These are phyloP conservation scores for Pristiophorus japonicus DNA, from an alignment of 2,113 vertebrate species.

Conservation along the genomic window DNA sequence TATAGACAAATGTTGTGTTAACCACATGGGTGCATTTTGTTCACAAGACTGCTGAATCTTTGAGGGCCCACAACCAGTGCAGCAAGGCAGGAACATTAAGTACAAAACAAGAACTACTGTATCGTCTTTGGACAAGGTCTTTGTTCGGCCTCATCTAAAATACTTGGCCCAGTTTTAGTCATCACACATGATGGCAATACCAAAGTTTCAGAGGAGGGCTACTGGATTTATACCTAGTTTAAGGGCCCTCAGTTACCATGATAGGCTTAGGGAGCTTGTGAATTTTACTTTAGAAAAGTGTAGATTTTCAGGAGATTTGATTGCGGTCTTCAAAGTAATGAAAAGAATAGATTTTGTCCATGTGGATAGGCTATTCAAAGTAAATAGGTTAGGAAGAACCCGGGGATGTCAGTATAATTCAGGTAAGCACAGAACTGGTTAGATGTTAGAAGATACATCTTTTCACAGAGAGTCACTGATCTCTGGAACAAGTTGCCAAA, in stretches of 20 bases:
- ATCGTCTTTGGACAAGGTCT: background rate
- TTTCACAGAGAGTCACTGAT: background rate
- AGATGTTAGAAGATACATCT: background rate
- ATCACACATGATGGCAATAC: background rate
- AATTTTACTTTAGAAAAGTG: background rate
- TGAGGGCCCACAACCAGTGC: background rate
- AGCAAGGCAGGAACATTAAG: background rate
- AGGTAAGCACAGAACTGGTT: background rate
- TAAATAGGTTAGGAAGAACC: background rate
- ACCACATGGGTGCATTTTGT: background rate
- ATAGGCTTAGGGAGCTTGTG: background rate
- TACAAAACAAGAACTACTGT: background rate
- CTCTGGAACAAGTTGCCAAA: background rate
- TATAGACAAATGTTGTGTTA: background rate
- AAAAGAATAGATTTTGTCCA: background rate
- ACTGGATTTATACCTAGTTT: background rate
- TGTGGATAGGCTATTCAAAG: background rate
- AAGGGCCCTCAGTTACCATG: background rate
- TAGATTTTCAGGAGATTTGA: background rate
- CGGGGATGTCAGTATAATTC: background rate
- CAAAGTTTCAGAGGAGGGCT: background rate
- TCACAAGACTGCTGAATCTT: background rate
- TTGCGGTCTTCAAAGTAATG: background rate
- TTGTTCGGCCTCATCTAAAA: background rate
- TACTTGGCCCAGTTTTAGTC: background rate